Percentiles rank a stretch among this genome's conserved stretches.
phyloP scores from a whole-genome alignment of 1,140 invertebrate genomes.

The Metaphire vulgaris region DNA sequence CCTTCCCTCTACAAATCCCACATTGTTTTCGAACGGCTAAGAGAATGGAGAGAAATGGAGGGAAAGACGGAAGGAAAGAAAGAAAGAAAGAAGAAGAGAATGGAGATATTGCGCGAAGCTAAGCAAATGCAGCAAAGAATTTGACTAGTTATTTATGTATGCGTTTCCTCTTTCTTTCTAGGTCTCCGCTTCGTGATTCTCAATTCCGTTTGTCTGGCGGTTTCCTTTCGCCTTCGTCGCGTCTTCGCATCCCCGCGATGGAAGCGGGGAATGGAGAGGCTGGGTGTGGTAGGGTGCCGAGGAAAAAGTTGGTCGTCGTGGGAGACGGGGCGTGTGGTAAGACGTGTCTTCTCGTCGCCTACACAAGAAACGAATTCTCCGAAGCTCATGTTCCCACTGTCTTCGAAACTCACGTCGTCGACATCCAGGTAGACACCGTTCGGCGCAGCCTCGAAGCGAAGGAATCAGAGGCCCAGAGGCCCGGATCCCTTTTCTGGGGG shows the following conservation, averaged over 20 bases:
- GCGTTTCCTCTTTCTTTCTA: not conserved
- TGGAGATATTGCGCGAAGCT: no score
- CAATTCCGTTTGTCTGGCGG: not conserved
- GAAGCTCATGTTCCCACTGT: conserved; percentile 94
- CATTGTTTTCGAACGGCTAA: no score
- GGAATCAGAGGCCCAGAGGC: not conserved
- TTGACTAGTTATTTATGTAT: not conserved
- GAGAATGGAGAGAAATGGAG: no score
- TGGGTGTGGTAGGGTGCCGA: not conserved
- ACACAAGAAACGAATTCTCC: conserved; percentile 92
- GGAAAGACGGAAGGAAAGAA: no score
- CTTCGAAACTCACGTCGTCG: conserved; percentile 92
- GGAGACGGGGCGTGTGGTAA: conserved; percentile 95
- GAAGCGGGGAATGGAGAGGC: not conserved
- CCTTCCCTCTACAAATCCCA: no score
- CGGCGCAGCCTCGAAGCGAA: no score
- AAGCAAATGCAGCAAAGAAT: no score
- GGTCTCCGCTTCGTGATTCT: not conserved
- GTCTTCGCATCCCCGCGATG: not conserved
- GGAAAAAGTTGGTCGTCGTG: conserved; percentile 84
- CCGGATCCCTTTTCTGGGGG: not conserved
- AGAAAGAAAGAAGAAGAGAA: no score
- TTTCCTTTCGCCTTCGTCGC: not conserved
- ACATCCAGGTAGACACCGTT: conserved; percentile 44
- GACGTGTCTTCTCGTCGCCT: conserved; percentile 89